Base-by-base conservation (phyloP, 2,113 vertebrate genomes). In the Carettochelys insculpta region DNA sequence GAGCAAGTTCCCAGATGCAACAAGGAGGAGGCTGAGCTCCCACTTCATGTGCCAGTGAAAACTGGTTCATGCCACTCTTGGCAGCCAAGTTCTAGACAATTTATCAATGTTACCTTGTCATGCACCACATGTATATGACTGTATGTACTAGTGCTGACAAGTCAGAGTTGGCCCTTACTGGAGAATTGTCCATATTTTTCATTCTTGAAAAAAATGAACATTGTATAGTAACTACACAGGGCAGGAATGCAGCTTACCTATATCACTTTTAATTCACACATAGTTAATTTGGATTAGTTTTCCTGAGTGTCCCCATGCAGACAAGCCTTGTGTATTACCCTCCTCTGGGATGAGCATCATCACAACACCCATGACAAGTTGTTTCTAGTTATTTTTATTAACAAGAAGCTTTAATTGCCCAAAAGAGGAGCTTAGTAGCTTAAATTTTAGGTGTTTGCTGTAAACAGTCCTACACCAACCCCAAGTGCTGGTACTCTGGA, bases 91-190 rank as follows among this genome's bases (percentile, higher is more conserved):
- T 90, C 79, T 89, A 34, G 81, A 95, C 92, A 85, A 54, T 91
- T 95, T 95, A 94, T 96, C 90, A 94, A 85, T 82, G 16, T 92
- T 94, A 93, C 94, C 92, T 92, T 94, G 83, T 95, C 88, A 95
- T n/a, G n/a, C 92, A 77, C 45, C 6, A 29, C 47, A 94, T 96
- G 96, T 95, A 94, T 95, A 96, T 93, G 92, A 87, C 88, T 93
- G 95, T 88, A 94, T 97, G 92, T 95, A 95, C 95, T 95, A 95
- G 90, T 76, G 92, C 94, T 96, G 95, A 93, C 94, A 96, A 95
- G 94, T 93, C 94, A 92, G 95, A 94, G 94, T 95, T 96, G 94
- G 95, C 92, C 95, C 92, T 96, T 94, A 90, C 94, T 0, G 3
- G 90, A 93, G 94, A 95, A 97, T 95, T 96, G 94, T 90, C 93